Evolutionary conservation across 2,888 invertebrate genomes (phyloP).

Genomic region (Thelaira solivaga): DNA sequence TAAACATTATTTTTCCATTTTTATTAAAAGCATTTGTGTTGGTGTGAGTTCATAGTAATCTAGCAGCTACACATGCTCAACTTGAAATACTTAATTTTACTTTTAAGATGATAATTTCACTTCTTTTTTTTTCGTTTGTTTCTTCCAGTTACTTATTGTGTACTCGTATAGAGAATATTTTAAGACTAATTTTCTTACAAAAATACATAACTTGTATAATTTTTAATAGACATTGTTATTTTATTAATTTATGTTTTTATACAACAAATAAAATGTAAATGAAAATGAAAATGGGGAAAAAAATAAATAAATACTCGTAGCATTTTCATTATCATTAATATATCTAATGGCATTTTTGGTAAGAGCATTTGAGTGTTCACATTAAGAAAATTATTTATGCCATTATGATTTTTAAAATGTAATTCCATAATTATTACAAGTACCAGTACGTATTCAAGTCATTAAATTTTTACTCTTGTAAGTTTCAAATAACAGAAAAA

Average conservation of each 20-base stretch:
- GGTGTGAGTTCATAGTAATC: too few species aligned
- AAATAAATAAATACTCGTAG: background rate
- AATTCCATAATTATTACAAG: background rate
- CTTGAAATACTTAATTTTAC: constrained; percentile 3
- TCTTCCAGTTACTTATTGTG: too few species aligned
- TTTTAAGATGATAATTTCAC: constrained; percentile 31
- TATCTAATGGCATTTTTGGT: background rate
- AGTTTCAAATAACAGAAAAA: too few species aligned
- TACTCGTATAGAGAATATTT: too few species aligned
- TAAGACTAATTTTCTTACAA: background rate
- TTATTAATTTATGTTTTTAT: background rate
- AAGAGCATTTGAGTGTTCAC: constrained; percentile 1
- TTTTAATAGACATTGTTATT: constrained; percentile 3
- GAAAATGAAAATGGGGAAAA: background rate
- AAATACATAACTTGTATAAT: constrained; percentile 50
- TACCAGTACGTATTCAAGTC: constrained; percentile 4
- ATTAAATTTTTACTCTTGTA: background rate
- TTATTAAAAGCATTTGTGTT: background rate
- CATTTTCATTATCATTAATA: background rate
- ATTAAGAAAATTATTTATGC: background rate
- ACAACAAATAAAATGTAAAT: background rate
- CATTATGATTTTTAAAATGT: background rate
- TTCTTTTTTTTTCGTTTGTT: background rate
- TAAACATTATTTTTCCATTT: constrained; percentile 50
- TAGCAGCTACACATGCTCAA: too few species aligned